Evolutionary conservation across 2,113 vertebrate species (phyloP), one percentile per base, ranked within the genome.

Genomic region (Platichthys flesus): DNA sequence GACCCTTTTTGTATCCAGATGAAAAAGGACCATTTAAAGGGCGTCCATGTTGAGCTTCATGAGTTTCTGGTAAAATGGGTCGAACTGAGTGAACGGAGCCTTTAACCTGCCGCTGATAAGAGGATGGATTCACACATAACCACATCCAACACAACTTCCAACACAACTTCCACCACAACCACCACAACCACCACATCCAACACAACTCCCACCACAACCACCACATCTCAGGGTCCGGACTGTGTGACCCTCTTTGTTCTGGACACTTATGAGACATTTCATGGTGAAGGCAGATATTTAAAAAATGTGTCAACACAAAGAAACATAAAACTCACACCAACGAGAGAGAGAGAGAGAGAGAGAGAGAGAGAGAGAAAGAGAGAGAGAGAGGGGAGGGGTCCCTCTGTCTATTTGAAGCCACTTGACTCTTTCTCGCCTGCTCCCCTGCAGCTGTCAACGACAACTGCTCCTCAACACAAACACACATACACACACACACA

Each of bases 391-490:
- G 16, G 47, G 60, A 24, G 76, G 66, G 71, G 67, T 52, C 24
- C 31, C 40, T 51, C 73, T 80, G 91, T 90, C 88, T 95, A 94
- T 94, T 94, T 84, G 82, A 85, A 92, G 92, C 95, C 95, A 96
- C 94, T 96, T 95, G 96, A 96, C 95, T 92, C 76, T 84, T 83
- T 90, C 90, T 84, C 85, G 93, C 35, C 77, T 92, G 66, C 85
- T 85, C 81, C 89, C 91, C 88, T 90, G 95, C 97, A 99, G 97
- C 97, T 98, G 98, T 96, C 89, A 83, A 35, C 77, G 93, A 96
- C 97, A 98, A 96, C 96, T 98, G 96, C 96, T 94, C 92, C 89
- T 93, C 90, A 93, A 93, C 63, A 45, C 90, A 93, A 94, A 72
- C 74, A 93, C 94, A 70, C 76, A 70, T 83, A 71, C 88, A 55